These are phyloP conservation scores for Stenichneumon culpator DNA, from an alignment of 2,888 invertebrate species.

Conservation along the genomic window DNA sequence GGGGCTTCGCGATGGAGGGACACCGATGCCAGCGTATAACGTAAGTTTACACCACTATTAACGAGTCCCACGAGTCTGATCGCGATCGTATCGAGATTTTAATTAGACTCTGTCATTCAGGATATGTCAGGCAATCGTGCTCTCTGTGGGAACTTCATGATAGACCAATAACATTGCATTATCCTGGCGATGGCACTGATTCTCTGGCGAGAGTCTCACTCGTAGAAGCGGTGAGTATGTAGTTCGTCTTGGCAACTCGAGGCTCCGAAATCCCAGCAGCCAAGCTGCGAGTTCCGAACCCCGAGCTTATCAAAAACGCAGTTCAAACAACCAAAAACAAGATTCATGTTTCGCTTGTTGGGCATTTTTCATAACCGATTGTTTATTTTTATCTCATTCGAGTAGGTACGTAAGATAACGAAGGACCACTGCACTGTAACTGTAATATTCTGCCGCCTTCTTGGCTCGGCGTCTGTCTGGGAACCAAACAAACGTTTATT, in stretches of 20 bases:
- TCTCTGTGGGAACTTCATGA: neutral
- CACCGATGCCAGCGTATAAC: constrained; percentile 32
- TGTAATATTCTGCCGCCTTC: neutral
- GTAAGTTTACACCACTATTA: constrained; percentile 36
- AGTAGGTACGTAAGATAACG: neutral
- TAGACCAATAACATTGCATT: constrained; percentile 42
- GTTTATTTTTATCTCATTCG: neutral
- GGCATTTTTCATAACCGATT: neutral
- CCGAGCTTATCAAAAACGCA: neutral
- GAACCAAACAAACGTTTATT: neutral
- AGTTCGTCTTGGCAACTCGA: neutral
- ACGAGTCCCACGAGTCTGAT: neutral
- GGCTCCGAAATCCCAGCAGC: neutral
- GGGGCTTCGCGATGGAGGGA: constrained; percentile 29
- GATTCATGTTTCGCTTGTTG: neutral
- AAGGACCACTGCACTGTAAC: neutral
- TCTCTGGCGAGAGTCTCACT: constrained; percentile 35
- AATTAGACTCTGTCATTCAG: neutral
- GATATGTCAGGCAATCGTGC: constrained; percentile 8
- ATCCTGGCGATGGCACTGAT: constrained; percentile 32
- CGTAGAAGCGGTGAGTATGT: constrained; percentile 42
- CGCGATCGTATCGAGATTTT: constrained; percentile 1
- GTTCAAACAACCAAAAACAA: neutral
- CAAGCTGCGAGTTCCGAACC: neutral
- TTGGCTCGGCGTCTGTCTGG: neutral